Evolutionary conservation across 1,140 invertebrate species (phyloP).

Genomic region (Drosophila bifasciata): DNA sequence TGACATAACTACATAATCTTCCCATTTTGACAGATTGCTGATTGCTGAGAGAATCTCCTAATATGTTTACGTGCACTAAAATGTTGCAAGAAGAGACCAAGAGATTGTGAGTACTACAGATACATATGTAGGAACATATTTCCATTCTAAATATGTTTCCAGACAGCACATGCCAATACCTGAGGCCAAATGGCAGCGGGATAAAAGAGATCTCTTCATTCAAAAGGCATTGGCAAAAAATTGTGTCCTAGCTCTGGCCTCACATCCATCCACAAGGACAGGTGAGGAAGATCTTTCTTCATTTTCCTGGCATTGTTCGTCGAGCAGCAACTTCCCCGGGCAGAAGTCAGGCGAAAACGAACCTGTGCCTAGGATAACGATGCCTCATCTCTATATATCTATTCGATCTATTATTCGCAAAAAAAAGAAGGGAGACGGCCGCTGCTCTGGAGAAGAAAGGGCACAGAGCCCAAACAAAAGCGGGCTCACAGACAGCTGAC

Average conservation of each 20-base stretch:
- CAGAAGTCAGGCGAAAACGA: conserved; percentile 59
- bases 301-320: conserved; percentile 32
- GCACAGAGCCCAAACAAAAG: conserved; percentile 56
- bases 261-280: conserved; percentile 42
- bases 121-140: too few relatives aligned
- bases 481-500: conserved; percentile 62
- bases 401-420: conserved; percentile 64
- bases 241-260: conserved; percentile 6
- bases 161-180: conserved; percentile 50
- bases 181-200: conserved; percentile 23
- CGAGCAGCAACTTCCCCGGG: conserved; percentile 12
- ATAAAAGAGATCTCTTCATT: conserved; percentile 51
- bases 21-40: conserved; percentile 23
- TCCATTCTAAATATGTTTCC: background rate
- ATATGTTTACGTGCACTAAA: too few relatives aligned
- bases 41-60: too few relatives aligned
- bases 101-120: too few relatives aligned
- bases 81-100: too few relatives aligned
- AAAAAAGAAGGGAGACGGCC: conserved; percentile 6
- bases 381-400: conserved; percentile 64
- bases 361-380: conserved; percentile 62
- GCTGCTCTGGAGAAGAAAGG: background rate
- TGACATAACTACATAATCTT: conserved; percentile 6
- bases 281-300: conserved; percentile 67
- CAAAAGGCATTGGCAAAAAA: conserved; percentile 43